Conservation (phyloP, 2,888 invertebrate genomes). For the Amorpha juglandis region DNA sequence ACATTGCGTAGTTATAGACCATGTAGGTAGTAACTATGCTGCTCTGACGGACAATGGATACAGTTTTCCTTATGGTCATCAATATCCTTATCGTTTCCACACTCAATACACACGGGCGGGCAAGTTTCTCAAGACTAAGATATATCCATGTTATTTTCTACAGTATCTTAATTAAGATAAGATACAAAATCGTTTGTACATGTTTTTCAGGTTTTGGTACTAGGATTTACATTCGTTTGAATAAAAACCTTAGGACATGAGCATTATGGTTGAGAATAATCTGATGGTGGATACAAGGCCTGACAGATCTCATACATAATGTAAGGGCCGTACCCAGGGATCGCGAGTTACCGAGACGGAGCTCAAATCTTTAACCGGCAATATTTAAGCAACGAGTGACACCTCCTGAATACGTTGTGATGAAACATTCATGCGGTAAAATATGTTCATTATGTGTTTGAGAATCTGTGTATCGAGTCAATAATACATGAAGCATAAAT, state of each 20-base stretch:
- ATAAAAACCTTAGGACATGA: background rate
- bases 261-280: background rate
- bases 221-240: background rate
- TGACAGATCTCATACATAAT: constrained; percentile 34
- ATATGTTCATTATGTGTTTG: background rate
- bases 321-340: constrained; percentile 27
- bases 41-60: constrained; percentile 5
- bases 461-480: background rate
- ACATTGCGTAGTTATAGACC: background rate
- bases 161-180: background rate
- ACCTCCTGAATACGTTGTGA: constrained; percentile 11
- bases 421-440: constrained; percentile 17
- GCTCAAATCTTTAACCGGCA: constrained; percentile 25
- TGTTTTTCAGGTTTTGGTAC: background rate
- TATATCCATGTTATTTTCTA: background rate
- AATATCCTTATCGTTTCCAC: constrained; percentile 51
- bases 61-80: constrained; percentile 39
- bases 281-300: background rate
- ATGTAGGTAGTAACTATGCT: background rate
- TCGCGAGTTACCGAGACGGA: constrained; percentile 25
- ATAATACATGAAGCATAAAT: background rate
- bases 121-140: constrained; percentile 10
- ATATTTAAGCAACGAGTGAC: constrained; percentile 23
- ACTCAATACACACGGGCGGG: constrained; percentile 44
- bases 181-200: background rate